phyloP scores from a whole-genome alignment of 1,140 invertebrate genomes.

The Bombus consobrinus region DNA sequence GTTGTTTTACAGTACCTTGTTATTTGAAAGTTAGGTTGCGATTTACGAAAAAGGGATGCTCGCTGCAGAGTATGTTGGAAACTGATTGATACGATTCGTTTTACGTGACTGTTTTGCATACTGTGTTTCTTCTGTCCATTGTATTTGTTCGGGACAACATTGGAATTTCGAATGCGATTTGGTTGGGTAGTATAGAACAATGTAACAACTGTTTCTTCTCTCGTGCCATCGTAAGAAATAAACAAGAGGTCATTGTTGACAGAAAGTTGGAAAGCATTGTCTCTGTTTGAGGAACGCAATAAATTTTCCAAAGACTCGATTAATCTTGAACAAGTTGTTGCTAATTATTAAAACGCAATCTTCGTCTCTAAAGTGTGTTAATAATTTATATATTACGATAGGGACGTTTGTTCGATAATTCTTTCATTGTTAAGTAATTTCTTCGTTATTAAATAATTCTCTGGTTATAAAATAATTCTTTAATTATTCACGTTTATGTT shows the following conservation, averaged over 20 bases:
- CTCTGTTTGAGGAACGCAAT: background rate
- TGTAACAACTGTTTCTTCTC: too few relatives aligned
- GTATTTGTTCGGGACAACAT: background rate
- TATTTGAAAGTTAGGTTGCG: background rate
- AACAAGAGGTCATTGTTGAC: background rate
- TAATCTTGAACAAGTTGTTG: too few relatives aligned
- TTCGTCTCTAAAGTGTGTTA: too few relatives aligned
- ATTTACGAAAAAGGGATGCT: background rate
- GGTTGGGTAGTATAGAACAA: background rate
- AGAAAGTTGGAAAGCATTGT: background rate
- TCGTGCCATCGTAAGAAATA: background rate
- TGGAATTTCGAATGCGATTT: background rate
- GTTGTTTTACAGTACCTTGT: background rate
- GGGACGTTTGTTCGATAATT: too few relatives aligned
- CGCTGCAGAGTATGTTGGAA: background rate
- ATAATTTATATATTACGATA: too few relatives aligned
- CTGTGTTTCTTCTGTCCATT: background rate
- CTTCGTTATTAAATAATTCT: too few relatives aligned
- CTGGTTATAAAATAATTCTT: too few relatives aligned
- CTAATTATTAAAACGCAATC: too few relatives aligned
- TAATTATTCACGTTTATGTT: too few relatives aligned
- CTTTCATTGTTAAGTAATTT: too few relatives aligned
- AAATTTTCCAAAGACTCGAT: background rate
- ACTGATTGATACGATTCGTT: slow-evolving; percentile 4
- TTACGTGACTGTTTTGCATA: background rate